A percentile compares a stretch with the other conserved stretches of the same genome.
Conservation (phyloP, 2,797 vertebrate species). For the Cuniculus paca region DNA sequence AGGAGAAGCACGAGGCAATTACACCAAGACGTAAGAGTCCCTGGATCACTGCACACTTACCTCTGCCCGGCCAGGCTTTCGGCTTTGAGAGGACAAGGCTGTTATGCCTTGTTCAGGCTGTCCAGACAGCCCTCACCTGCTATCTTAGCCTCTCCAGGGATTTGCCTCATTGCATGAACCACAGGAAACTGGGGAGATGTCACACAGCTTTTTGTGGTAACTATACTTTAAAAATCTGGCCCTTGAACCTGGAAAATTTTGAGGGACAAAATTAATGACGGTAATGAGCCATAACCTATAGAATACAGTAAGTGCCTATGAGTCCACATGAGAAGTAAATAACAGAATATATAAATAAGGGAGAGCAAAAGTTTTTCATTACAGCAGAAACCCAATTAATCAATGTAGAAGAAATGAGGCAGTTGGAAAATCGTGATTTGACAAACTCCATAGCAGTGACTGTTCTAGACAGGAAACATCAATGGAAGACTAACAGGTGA, state of each 20-base stretch:
- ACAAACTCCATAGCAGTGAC: not conserved
- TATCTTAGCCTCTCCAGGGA: not conserved
- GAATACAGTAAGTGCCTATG: constrained; percentile 3
- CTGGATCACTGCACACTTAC: not conserved
- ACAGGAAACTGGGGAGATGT: not conserved
- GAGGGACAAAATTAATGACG: constrained; percentile 6
- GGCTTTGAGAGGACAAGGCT: not conserved
- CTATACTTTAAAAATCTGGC: not conserved
- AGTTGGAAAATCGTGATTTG: not conserved
- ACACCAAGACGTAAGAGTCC: not conserved
- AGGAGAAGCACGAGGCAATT: not conserved
- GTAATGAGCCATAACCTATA: not conserved
- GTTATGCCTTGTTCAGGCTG: not conserved
- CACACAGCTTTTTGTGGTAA: not conserved
- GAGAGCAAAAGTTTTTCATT: not conserved
- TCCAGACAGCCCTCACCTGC: no score
- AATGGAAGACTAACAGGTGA: not conserved
- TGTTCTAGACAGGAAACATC: constrained; percentile 28
- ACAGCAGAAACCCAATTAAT: not conserved
- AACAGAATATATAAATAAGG: not conserved
- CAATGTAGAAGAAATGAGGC: not conserved
- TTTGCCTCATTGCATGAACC: not conserved
- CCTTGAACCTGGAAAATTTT: not conserved
- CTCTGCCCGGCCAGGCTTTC: not conserved
- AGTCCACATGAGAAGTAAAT: not conserved